Evolutionary conservation across 2,113 vertebrate genomes (phyloP).

Genomic region (Lampris megalopsis): DNA sequence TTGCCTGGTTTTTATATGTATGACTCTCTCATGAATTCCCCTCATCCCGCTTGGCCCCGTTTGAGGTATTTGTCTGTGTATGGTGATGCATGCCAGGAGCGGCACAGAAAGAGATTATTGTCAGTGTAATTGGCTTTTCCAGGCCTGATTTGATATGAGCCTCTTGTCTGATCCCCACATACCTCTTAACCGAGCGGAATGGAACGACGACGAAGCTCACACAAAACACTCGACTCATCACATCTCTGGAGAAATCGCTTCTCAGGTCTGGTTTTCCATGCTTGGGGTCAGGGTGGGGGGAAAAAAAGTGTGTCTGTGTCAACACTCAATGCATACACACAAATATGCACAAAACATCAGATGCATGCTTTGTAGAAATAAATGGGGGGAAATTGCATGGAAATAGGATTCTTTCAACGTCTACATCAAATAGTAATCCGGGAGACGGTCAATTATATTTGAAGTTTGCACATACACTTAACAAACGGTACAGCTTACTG

Average conservation of each 20-base stretch:
- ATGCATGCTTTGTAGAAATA: not conserved
- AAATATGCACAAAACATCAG: not conserved
- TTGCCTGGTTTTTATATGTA: slow-evolving; percentile 10
- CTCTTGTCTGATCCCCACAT: slow-evolving; percentile 76
- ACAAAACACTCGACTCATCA: slow-evolving; percentile 63
- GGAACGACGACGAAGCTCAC: slow-evolving; percentile 70
- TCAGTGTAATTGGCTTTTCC: slow-evolving; percentile 83
- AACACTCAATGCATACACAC: not conserved
- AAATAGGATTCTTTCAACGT: not conserved
- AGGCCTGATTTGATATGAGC: slow-evolving; percentile 75
- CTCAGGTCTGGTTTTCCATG: slow-evolving; percentile 6
- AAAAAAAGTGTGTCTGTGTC: slow-evolving; percentile 19
- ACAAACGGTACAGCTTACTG: not conserved
- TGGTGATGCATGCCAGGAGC: slow-evolving; percentile 71
- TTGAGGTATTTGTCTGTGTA: slow-evolving; percentile 69
- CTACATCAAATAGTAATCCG: no score
- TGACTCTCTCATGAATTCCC: slow-evolving; percentile 24
- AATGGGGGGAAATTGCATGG: not conserved
- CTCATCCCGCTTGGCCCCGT: slow-evolving; percentile 13
- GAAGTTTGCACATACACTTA: no score
- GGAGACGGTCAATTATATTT: no score
- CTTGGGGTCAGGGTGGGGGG: slow-evolving; percentile 37
- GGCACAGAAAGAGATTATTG: slow-evolving; percentile 78
- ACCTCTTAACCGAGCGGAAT: slow-evolving; percentile 75
- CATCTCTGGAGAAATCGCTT: slow-evolving; percentile 60